Evolutionary conservation across 2,888 invertebrate species (phyloP).

Genomic region (Cephus pulcher): DNA sequence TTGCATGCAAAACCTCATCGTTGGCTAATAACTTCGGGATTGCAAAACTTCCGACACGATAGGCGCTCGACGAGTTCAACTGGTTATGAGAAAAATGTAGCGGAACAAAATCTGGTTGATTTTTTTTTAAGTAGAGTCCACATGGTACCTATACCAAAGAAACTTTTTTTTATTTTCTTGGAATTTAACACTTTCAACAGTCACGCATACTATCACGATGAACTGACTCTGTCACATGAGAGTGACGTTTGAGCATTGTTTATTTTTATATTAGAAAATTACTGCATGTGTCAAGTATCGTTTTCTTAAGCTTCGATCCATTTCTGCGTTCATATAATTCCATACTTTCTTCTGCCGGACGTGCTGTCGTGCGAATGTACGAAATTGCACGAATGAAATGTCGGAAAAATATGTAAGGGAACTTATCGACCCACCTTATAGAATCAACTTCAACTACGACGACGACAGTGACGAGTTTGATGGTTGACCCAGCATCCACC

Average conservation of each 20-base stretch:
- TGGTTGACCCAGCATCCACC: not conserved
- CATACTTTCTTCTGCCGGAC: not conserved
- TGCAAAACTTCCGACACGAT: not conserved
- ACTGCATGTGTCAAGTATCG: not conserved
- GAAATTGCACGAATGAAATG: not conserved
- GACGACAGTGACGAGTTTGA: slow-evolving; percentile 30
- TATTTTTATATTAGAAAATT: not conserved
- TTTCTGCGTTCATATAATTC: not conserved
- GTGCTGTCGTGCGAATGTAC: not conserved
- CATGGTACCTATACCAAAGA: not conserved
- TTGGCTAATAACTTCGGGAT: not conserved
- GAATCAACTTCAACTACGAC: slow-evolving; percentile 29
- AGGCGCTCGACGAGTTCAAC: not conserved
- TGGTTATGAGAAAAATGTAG: not conserved
- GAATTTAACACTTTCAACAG: not conserved
- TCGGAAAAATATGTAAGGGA: not conserved
- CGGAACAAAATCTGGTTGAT: not conserved
- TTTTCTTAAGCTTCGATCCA: not conserved
- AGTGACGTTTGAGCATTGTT: not conserved
- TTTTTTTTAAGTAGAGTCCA: not conserved
- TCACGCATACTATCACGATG: not conserved
- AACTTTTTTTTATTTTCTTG: not conserved
- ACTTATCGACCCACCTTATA: slow-evolving; percentile 21
- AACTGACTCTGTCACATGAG: not conserved
- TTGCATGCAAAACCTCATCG: slow-evolving; percentile 21